A percentile compares a stretch with the other conserved stretches of the same genome.
Conservation (phyloP, 2,113 vertebrate genomes). For the Lampris megalopsis region DNA sequence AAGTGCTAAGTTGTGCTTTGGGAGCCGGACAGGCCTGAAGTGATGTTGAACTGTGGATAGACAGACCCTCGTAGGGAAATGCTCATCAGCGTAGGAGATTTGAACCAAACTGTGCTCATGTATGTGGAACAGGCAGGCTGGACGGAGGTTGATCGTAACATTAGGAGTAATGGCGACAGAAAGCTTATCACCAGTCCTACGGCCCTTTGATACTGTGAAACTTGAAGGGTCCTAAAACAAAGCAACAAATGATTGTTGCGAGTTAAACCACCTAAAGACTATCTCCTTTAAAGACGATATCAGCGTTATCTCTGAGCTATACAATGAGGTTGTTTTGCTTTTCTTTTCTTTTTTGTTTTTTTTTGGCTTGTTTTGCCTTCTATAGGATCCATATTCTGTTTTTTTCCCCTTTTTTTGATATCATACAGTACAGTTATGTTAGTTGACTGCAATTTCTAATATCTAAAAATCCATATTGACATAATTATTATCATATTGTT, state of each 20-base stretch:
- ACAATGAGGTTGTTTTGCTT: conserved; percentile 67
- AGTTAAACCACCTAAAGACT: conserved; percentile 56
- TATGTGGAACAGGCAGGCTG: conserved; percentile 58
- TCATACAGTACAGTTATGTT: conserved; percentile 85
- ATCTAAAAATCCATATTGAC: conserved; percentile 88
- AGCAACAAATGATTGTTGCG: conserved; percentile 14
- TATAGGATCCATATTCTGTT: conserved; percentile 64
- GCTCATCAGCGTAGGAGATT: not conserved
- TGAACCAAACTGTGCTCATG: conserved; percentile 37
- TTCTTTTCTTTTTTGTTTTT: conserved; percentile 17
- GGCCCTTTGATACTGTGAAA: conserved; percentile 57
- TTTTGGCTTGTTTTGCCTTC: conserved; percentile 7
- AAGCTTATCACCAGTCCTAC: conserved; percentile 30
- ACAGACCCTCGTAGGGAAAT: conserved; percentile 3
- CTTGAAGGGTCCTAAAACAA: conserved; percentile 79
- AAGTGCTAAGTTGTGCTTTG: not conserved
- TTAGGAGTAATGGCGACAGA: conserved; percentile 20
- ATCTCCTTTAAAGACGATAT: conserved; percentile 84
- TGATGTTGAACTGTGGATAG: conserved; percentile 1
- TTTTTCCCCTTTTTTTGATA: conserved; percentile 64
- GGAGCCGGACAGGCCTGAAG: not conserved
- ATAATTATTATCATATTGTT: conserved; percentile 74
- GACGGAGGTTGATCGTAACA: conserved; percentile 48
- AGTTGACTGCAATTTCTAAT: conserved; percentile 86
- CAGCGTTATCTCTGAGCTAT: conserved; percentile 83